A percentile compares a stretch with the other conserved stretches of the same genome.
Conservation (phyloP, 2,888 invertebrate genomes). For the Balanococcus diminutus region DNA sequence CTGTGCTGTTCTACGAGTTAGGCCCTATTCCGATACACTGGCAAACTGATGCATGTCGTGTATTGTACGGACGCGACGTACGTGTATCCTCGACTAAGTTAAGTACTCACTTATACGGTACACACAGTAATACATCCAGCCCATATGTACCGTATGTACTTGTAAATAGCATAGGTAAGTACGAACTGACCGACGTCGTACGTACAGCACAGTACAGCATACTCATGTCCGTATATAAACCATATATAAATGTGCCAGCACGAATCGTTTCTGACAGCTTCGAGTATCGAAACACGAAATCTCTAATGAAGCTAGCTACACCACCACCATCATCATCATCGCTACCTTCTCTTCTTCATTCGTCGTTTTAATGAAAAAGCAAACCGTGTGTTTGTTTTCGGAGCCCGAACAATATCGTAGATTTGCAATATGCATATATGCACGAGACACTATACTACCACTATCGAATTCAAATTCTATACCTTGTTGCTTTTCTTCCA, state of each 20-base stretch:
- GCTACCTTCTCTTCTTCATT: neutral
- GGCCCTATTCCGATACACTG: neutral
- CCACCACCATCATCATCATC: neutral
- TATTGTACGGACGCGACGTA: neutral
- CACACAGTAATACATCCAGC: no score
- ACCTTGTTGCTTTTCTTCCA: no score
- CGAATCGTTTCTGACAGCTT: constrained; percentile 6
- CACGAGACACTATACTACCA: no score
- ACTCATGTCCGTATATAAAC: neutral
- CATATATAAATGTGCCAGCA: constrained; percentile 3
- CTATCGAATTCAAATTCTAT: no score
- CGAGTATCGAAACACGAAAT: neutral
- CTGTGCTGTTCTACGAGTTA: neutral
- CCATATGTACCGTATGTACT: neutral
- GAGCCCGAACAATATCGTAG: neutral
- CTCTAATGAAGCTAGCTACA: neutral
- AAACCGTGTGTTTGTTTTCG: neutral
- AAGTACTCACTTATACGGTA: neutral
- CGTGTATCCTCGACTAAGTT: neutral
- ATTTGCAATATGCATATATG: no score
- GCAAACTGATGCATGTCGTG: neutral
- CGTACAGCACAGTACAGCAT: no score
- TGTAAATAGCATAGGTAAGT: no score
- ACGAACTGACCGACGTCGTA: neutral
- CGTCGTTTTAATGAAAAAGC: neutral